These are phyloP conservation scores for Sphaerodactylus townsendi DNA, from an alignment of 2,113 vertebrate species.

Conservation along the genomic window DNA sequence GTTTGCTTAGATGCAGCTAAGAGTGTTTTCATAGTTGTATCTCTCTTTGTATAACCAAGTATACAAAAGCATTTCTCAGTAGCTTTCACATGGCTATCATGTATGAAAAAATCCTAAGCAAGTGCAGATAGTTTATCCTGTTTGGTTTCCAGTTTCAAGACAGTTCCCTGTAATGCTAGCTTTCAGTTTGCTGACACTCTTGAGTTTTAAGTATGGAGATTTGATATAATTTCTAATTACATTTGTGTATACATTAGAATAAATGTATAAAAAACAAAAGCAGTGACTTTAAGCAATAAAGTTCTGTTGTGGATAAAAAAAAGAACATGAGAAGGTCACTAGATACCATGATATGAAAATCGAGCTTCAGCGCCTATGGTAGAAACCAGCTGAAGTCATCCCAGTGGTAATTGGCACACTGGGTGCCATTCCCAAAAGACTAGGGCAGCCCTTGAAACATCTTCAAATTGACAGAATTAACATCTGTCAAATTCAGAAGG, in stretches of 20 bases:
- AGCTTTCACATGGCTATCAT: background rate
- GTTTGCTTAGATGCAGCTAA: background rate
- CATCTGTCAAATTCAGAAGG: no score
- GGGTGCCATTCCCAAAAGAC: no score
- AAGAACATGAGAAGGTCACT: no score
- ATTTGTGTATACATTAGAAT: background rate
- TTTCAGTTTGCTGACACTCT: background rate
- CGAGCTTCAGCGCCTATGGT: no score
- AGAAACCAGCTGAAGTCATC: no score
- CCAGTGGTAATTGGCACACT: no score
- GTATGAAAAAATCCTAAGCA: background rate
- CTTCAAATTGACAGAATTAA: no score
- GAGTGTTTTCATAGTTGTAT: no score
- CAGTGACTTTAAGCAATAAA: background rate
- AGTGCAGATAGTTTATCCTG: background rate
- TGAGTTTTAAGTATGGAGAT: background rate
- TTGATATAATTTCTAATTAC: background rate
- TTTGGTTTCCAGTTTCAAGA: background rate
- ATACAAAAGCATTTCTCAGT: no score
- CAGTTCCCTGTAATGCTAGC: background rate
- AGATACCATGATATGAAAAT: no score
- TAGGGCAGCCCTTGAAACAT: no score
- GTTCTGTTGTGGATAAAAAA: no score
- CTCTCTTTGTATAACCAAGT: background rate
- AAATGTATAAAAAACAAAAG: background rate